Evolutionary conservation across 2,888 invertebrate genomes (phyloP).

Genomic region (Callyntrura guangdongensis): DNA sequence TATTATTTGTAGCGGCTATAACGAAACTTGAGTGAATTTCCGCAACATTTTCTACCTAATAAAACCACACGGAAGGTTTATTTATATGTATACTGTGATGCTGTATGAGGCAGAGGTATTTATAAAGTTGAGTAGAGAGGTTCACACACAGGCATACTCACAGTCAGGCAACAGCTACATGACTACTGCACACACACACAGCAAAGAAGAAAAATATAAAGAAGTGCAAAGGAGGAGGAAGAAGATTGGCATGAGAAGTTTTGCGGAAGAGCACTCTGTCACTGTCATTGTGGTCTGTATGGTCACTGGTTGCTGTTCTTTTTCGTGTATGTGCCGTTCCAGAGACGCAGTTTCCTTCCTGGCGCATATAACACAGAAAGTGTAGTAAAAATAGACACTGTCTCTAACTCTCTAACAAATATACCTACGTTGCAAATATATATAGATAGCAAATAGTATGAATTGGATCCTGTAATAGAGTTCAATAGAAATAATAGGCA

Average conservation of each 20-base stretch:
- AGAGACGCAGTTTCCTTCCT: slow-evolving; percentile 60
- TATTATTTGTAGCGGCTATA: background rate
- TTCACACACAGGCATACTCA: background rate
- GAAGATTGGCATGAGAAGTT: slow-evolving; percentile 72
- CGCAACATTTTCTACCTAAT: slow-evolving; percentile 39
- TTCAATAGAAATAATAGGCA: background rate
- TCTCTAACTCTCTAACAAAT: background rate
- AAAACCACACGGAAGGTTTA: slow-evolving; percentile 30
- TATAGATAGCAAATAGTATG: background rate
- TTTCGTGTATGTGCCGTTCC: slow-evolving; percentile 55
- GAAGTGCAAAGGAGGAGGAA: slow-evolving; percentile 1
- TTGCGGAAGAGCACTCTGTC: slow-evolving; percentile 76
- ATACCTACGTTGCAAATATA: background rate
- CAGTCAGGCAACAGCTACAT: background rate
- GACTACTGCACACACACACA: background rate
- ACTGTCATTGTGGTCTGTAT: slow-evolving; percentile 79
- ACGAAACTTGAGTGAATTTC: slow-evolving; percentile 37
- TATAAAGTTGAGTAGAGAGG: slow-evolving; percentile 8
- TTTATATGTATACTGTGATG: background rate
- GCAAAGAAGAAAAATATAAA: background rate
- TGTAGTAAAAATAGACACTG: background rate
- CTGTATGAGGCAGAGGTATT: background rate
- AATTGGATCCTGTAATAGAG: background rate
- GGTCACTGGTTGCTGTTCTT: slow-evolving; percentile 57
- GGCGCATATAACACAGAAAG: background rate